Evolutionary conservation across 2,888 invertebrate genomes (phyloP).

Genomic region (Drosophila glabriapex): DNA sequence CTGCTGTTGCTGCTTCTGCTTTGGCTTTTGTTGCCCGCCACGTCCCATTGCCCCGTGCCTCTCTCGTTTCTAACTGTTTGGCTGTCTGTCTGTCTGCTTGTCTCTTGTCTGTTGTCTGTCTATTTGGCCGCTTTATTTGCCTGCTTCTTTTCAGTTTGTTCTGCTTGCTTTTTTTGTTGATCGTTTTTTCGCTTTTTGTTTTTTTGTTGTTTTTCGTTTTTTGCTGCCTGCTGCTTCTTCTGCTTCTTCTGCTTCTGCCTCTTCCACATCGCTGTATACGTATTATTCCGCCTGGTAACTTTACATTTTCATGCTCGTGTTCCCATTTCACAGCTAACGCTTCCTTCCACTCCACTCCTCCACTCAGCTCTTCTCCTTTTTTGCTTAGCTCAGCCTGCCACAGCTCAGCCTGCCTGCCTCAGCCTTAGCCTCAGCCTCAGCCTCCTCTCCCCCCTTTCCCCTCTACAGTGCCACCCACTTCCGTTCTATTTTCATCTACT

Average conservation of each 20-base stretch:
- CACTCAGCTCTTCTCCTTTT: not conserved
- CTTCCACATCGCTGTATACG: conserved; percentile 1
- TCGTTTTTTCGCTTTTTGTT: not conserved
- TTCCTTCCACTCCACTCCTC: conserved; percentile 35
- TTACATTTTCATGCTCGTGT: conserved; percentile 76
- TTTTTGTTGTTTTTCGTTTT: conserved; percentile 11
- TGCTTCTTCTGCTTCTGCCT: not conserved
- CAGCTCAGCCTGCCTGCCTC: conserved; percentile 1
- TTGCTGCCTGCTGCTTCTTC: conserved; percentile 8
- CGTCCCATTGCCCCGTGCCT: not conserved
- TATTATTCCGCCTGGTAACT: conserved; percentile 63
- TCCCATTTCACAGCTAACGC: conserved; percentile 62
- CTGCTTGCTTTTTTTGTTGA: conserved; percentile 17
- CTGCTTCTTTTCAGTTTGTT: conserved; percentile 46
- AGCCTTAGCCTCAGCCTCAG: conserved; percentile 1
- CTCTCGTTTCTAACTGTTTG: conserved; percentile 51
- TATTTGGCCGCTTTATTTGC: conserved; percentile 65
- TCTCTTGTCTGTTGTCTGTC: conserved; percentile 46
- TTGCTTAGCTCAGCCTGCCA: conserved; percentile 1
- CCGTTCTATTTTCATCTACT: conserved; percentile 77
- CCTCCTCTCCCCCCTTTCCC: conserved; percentile 33
- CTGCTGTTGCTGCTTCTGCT: not conserved
- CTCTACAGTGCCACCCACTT: conserved; percentile 57
- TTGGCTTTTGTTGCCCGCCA: not conserved
- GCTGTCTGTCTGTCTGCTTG: conserved; percentile 36